A percentile compares a stretch with the other conserved stretches of the same genome.
These are phyloP conservation scores for Crypturellus tataupa DNA, from an alignment of 2,797 vertebrate species.

Conservation along the genomic window DNA sequence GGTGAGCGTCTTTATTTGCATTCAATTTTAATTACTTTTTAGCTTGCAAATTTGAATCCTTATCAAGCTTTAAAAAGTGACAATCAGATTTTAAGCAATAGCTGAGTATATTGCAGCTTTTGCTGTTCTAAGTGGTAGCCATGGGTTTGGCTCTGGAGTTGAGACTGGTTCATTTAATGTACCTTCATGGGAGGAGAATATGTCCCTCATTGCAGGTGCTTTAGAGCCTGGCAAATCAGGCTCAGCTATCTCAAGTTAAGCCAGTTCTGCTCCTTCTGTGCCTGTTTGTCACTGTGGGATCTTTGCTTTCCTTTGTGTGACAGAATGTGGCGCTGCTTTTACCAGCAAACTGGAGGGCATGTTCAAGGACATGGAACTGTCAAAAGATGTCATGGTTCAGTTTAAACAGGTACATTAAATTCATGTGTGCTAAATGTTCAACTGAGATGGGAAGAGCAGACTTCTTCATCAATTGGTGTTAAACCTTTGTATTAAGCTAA, in stretches of 20 bases:
- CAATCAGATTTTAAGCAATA: neutral
- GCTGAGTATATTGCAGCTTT: neutral
- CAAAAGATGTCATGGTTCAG: constrained; percentile 87
- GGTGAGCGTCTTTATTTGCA: constrained; percentile 66
- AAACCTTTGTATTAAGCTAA: neutral
- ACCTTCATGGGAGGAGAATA: neutral
- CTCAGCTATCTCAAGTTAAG: neutral
- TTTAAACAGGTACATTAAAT: constrained; percentile 83
- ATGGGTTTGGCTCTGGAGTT: neutral
- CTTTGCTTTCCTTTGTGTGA: neutral
- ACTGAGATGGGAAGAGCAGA: neutral
- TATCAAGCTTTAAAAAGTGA: neutral
- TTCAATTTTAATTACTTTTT: neutral
- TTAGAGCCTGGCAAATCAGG: neutral
- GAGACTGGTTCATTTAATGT: neutral
- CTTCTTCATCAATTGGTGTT: neutral
- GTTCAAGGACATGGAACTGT: constrained; percentile 90
- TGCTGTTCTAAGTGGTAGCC: neutral
- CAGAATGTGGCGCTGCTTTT: constrained; percentile 87
- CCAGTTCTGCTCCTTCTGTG: neutral
- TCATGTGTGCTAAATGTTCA: neutral
- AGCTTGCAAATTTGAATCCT: neutral
- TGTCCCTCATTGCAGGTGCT: neutral
- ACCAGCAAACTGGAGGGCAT: constrained; percentile 88
- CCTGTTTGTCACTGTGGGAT: constrained; percentile 13